Percentiles rank a stretch among this genome's conserved stretches.
These are phyloP conservation scores for Microctenopoma steveboyesi DNA, from an alignment of 2,797 vertebrate species.

Conservation along the genomic window DNA sequence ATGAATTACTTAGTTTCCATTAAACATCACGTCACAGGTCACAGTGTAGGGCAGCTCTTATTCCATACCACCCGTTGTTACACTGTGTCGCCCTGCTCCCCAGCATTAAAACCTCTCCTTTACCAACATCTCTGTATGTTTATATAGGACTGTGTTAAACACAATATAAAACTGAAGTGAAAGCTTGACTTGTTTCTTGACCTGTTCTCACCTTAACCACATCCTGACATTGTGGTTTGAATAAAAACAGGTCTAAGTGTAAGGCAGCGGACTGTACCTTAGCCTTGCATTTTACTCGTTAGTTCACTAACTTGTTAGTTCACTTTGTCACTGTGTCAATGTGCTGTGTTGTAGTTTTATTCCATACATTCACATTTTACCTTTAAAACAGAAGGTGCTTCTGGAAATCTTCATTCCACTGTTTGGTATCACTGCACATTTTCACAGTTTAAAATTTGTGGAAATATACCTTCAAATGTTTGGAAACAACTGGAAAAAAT, in stretches of 20 bases:
- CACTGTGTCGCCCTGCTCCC: not conserved
- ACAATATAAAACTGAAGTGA: not conserved
- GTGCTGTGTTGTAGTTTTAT: not conserved
- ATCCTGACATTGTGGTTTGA: not conserved
- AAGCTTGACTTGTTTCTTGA: not conserved
- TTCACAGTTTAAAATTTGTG: not conserved
- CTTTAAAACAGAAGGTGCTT: too few species aligned
- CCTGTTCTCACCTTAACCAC: conserved; percentile 13
- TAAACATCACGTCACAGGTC: too few species aligned
- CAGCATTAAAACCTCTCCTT: not conserved
- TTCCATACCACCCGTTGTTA: not conserved
- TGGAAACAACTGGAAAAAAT: not conserved
- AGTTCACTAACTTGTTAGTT: not conserved
- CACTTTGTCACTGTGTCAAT: not conserved
- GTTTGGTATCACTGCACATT: not conserved
- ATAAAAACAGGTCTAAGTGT: too few species aligned
- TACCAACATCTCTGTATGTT: not conserved
- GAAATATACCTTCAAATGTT: not conserved
- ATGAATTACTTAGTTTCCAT: too few species aligned
- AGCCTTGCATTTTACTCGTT: not conserved
- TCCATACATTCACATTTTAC: not conserved
- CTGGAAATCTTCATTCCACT: not conserved
- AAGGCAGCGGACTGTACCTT: not conserved
- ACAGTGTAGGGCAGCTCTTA: not conserved
- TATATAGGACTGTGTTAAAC: conserved; percentile 1